These are phyloP conservation scores for Pungitius pungitius DNA, from an alignment of 2,113 vertebrate genomes.

Conservation along the genomic window DNA sequence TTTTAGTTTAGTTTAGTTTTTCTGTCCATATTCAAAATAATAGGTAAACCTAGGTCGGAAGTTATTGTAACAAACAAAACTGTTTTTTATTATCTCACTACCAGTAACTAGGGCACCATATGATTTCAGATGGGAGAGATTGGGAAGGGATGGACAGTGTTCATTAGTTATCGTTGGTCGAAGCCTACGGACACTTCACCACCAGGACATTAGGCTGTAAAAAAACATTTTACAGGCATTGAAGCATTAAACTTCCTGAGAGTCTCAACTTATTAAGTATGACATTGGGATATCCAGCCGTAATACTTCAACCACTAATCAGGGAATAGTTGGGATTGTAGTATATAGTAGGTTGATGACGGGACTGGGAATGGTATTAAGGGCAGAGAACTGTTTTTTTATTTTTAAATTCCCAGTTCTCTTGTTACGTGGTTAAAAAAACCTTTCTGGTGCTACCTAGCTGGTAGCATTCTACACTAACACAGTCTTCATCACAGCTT, in stretches of 20 bases:
- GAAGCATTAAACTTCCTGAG: neutral
- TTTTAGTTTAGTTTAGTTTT: neutral
- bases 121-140: neutral
- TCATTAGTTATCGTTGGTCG: neutral
- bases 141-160: too few relatives aligned
- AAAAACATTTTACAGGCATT: neutral
- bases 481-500: neutral
- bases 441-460: neutral
- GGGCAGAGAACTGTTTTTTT: neutral
- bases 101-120: neutral
- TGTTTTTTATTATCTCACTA: neutral
- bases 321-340: neutral
- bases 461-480: neutral
- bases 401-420: neutral
- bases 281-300: conserved; percentile 6
- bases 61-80: neutral
- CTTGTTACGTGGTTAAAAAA: neutral
- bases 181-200: neutral
- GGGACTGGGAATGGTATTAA: neutral
- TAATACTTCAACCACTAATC: neutral
- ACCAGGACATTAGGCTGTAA: neutral
- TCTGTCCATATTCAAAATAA: neutral
- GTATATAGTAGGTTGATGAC: neutral
- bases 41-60: neutral
- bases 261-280: neutral